Base-by-base conservation (phyloP, 2,113 vertebrate genomes). In the Anser brachyrhynchus region DNA sequence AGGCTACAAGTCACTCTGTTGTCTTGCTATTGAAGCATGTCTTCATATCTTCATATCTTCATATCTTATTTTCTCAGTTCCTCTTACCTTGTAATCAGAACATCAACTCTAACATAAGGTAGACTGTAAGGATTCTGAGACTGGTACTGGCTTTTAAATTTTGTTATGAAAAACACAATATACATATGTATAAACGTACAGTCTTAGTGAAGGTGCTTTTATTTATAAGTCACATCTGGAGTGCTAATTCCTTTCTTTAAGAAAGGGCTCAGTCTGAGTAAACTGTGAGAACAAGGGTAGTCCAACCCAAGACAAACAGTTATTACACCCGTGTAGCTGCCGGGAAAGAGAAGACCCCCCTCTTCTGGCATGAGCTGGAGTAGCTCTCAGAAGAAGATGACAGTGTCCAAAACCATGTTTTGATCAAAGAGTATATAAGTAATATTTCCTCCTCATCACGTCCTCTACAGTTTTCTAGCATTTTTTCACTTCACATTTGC, bases 341-440 rank as follows among this genome's bases (percentile, higher is more conserved):
- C 44, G 31, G 71, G 92, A 95, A 94, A 96, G 95, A 95, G 86
- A 92, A 93, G 94, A 85, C 91, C 19, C 51, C 90, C 90, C 84
- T 93, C 94, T 95, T 96, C 93, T 96, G 94, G 92, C 75, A 93
- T 80, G 82, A 92, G 73, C 37, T 84, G 94, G 96, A 95, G 90
- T 95, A 96, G 93, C 95, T 96, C 37, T 79, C 64, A 39, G 62
- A 59, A 91, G 81, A 87, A 93, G 82, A 81, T 35, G 5, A 52
- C 52, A 72, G 33, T 13, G 43, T 67, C 87, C 52, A 62, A 84
- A 89, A 43, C 4, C 14, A 37, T 79, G 23, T 78, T 93, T 84
- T 73, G 13, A 41, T 57, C 31, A 65, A 25, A 89, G 61, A 17
- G 20, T 67, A 7, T 61, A 10, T 67, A 65, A 78, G 31, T 67